A percentile compares a stretch with the other conserved stretches of the same genome.
These are phyloP conservation scores for Drosophila nigrodunni DNA, from an alignment of 1,140 invertebrate species.

Conservation along the genomic window DNA sequence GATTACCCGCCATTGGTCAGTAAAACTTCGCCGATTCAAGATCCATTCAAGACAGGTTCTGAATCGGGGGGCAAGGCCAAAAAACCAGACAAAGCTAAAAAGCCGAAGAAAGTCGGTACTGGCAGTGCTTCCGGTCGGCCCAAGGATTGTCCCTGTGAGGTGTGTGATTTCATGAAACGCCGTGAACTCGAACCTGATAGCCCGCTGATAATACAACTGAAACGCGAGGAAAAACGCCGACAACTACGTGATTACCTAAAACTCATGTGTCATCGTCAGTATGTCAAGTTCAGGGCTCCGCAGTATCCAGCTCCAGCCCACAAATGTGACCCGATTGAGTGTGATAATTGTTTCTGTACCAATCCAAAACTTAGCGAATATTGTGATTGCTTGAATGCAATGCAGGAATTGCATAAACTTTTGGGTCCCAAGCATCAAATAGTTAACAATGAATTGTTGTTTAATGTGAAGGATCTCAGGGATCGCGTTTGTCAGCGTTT, in stretches of 20 bases:
- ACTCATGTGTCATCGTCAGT: conserved; percentile 46
- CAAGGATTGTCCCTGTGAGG: conserved; percentile 54
- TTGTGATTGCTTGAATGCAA: conserved; percentile 36
- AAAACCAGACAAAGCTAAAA: neutral
- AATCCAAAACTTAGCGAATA: conserved; percentile 34
- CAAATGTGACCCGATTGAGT: conserved; percentile 42
- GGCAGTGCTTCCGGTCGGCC: neutral
- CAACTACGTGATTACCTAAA: conserved; percentile 42
- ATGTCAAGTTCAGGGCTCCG: neutral
- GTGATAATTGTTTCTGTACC: conserved; percentile 36
- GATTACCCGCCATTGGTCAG: neutral
- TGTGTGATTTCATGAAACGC: conserved; percentile 48
- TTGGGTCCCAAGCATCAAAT: conserved; percentile 23
- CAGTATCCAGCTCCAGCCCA: conserved; percentile 6
- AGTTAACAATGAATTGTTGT: conserved; percentile 7
- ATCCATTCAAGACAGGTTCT: too few relatives aligned
- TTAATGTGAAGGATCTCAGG: conserved; percentile 14
- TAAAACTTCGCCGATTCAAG: too few relatives aligned
- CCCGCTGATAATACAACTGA: conserved; percentile 56
- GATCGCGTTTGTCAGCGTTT: conserved; percentile 10
- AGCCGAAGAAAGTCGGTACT: neutral
- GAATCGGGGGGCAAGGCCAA: neutral
- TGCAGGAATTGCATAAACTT: conserved; percentile 41
- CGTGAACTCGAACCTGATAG: conserved; percentile 24
- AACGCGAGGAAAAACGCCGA: conserved; percentile 24